phyloP scores from a whole-genome alignment of 2,113 vertebrate genomes.

The Lucifuga dentata region DNA sequence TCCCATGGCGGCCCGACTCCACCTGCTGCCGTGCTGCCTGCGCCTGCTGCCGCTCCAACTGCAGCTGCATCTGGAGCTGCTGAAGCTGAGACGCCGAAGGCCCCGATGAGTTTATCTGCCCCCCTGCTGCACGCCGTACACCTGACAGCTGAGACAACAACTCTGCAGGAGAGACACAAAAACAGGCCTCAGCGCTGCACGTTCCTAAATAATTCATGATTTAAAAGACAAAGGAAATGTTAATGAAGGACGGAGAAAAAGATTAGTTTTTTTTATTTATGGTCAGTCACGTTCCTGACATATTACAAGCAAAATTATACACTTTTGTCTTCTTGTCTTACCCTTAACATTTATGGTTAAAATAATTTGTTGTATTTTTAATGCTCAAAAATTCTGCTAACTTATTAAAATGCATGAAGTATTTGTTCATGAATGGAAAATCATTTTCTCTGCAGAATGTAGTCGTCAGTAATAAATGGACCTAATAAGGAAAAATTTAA shows the following conservation, averaged over 20 bases:
- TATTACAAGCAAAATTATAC: no score
- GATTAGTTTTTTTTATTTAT: no score
- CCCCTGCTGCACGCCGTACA: conserved; percentile 95
- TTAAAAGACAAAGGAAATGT: neutral
- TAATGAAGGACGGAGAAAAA: no score
- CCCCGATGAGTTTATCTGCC: conserved; percentile 96
- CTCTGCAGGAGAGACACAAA: conserved; percentile 83
- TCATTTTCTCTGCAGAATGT: neutral
- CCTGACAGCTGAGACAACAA: conserved; percentile 98
- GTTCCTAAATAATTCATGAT: conserved; percentile 16
- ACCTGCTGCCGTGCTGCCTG: conserved; percentile 96
- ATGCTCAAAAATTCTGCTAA: no score
- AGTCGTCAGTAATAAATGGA: no score
- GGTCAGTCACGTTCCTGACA: no score
- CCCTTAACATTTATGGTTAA: no score
- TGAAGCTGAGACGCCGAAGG: conserved; percentile 98
- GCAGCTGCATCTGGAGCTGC: conserved; percentile 99
- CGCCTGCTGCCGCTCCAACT: conserved; percentile 95
- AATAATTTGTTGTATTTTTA: no score
- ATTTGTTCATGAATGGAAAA: no score
- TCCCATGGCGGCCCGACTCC: conserved; percentile 94
- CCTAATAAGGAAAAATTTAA: no score
- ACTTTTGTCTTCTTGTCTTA: no score
- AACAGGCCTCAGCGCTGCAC: neutral
- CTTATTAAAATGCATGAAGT: no score